Conservation (phyloP, 2,888 invertebrate genomes). For the Oscheius sp. region DNA sequence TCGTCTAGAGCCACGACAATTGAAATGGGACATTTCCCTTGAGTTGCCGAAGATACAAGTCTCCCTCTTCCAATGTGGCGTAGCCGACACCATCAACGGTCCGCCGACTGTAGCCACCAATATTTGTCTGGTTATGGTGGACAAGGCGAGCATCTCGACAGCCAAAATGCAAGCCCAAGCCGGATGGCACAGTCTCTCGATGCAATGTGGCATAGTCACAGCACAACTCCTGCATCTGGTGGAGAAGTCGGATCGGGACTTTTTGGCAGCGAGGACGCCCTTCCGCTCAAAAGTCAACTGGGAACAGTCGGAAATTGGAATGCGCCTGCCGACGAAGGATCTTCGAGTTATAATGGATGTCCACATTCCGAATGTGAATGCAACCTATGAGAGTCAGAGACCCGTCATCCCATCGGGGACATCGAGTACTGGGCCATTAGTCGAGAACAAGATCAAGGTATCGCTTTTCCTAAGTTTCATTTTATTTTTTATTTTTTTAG, state of each 20-base stretch:
- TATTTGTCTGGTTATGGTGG: conserved; percentile 24
- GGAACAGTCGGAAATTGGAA: conserved; percentile 6
- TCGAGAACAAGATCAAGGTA: background rate
- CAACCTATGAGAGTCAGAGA: conserved; percentile 12
- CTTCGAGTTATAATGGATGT: conserved; percentile 26
- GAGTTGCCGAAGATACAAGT: conserved; percentile 34
- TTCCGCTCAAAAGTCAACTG: conserved; percentile 21
- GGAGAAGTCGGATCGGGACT: conserved; percentile 2
- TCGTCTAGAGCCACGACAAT: background rate
- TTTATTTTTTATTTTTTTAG: conserved; percentile 9
- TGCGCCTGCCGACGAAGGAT: background rate
- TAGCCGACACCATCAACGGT: background rate
- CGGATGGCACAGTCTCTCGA: background rate
- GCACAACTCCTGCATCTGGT: conserved; percentile 43
- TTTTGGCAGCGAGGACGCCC: conserved; percentile 12
- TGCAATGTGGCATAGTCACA: conserved; percentile 6
- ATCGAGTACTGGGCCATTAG: background rate
- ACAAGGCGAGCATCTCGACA: conserved; percentile 18
- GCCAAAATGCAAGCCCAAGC: background rate
- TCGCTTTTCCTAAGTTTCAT: background rate
- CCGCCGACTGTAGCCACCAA: conserved; percentile 24
- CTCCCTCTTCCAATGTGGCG: conserved; percentile 33
- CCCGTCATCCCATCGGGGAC: background rate
- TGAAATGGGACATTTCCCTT: conserved; percentile 17
- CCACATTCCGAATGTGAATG: conserved; percentile 29